Evolutionary conservation across 2,113 vertebrate genomes (phyloP), one percentile per base, ranked within the genome.

Genomic region (Craseonycteris thonglongyai): DNA sequence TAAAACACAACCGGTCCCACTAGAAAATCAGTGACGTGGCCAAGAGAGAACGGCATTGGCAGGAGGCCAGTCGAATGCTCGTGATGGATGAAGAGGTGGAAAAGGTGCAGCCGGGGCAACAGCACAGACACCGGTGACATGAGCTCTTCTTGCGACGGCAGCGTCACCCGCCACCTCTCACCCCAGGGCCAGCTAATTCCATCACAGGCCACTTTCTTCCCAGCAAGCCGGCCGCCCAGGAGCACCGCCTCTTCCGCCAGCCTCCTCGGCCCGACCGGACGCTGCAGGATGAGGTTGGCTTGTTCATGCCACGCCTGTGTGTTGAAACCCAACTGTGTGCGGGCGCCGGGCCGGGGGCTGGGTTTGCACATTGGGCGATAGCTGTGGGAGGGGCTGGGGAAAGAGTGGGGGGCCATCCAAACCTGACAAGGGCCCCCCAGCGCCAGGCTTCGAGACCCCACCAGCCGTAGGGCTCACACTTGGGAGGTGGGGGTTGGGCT

Each of bases 101-200:
- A 6, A 28, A 3, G 75, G 80, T 3, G 8, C 30, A 1, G 30
- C 14, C 0, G 40, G 16, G 85, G n/a, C 26, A 19, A 24, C 49
- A 19, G 30, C 35, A 47, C 13, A 0, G 19, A 26, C 24, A 3
- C 8, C 0, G 18, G 84, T 4, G 28, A 28, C 2, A 0, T 1
- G 19, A 75, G 65, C 38, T 35, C 4, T 1, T 47, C 40, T 33
- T 1, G 14, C 3, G 75, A 38, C 5, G 1, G 76, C 3, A 6
- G 33, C 3, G 0, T 47, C 49, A 15, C 26, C 19, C 61, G 8
- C 30, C 21, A 2, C 35, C 38, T 42, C 28, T 47, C 24, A 2
- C n/a, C 88, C 40, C 21, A 30, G 35, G 74, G 79, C 74, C 65
- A 54, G 35, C 56, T 56, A 28, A 42, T 28, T 33, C 33, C 28